Conservation (phyloP, 1,140 invertebrate genomes). For the silkworm (Bombyx mori) region ASM3026992v2 NC_085130.1:11384001-11384500, state of each 20-base stretch:
- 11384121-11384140: background rate
- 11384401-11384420: constrained; percentile 60
- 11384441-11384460: constrained; percentile 53
- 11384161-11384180: too few species aligned
- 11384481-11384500: constrained; percentile 60
- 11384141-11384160: too few species aligned
- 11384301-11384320: constrained; percentile 45
- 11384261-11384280: constrained; percentile 53
- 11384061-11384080: too few species aligned
- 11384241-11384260: constrained; percentile 61
- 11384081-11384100: too few species aligned
- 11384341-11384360: constrained; percentile 55
- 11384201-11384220: too few species aligned
- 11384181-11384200: too few species aligned
- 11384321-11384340: constrained; percentile 51
- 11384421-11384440: constrained; percentile 60
- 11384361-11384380: constrained; percentile 60
- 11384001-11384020: too few species aligned
- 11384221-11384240: constrained; percentile 25
- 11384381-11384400: constrained; percentile 71
- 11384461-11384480: constrained; percentile 51
- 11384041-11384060: too few species aligned
- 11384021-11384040: too few species aligned
- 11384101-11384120: too few species aligned
- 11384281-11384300: constrained; percentile 49